These are phyloP conservation scores for Drepana arcuata DNA, from an alignment of 1,140 invertebrate species.

Conservation along the genomic window DNA sequence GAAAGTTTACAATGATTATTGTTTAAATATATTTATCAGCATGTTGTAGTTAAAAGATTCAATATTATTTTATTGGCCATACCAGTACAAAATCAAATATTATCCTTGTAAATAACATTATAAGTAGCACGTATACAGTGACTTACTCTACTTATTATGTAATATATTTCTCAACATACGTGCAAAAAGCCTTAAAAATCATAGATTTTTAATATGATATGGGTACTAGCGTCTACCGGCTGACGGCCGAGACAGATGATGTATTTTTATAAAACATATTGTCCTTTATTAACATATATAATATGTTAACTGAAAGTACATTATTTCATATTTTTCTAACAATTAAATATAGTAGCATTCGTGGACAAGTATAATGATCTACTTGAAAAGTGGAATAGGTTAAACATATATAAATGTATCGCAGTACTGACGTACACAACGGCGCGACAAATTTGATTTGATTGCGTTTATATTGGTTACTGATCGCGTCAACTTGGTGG, in stretches of 20 bases:
- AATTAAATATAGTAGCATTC: conserved; percentile 55
- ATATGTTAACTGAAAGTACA: conserved; percentile 71
- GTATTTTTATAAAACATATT: conserved; percentile 71
- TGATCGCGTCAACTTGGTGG: conserved; percentile 24
- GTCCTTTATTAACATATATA: conserved; percentile 71
- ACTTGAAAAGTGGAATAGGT: conserved; percentile 45
- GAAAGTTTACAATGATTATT: conserved; percentile 50
- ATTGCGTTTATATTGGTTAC: conserved; percentile 49
- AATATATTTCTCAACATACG: conserved; percentile 61
- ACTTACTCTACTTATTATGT: conserved; percentile 63
- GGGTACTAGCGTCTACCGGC: conserved; percentile 59
- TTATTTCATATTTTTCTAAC: conserved; percentile 69
- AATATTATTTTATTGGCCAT: conserved; percentile 59
- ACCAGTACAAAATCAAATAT: conserved; percentile 59
- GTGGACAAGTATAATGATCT: conserved; percentile 54
- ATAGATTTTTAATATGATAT: conserved; percentile 65
- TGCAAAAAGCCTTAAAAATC: conserved; percentile 69
- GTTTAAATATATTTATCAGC: conserved; percentile 47
- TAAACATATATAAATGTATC: conserved; percentile 42
- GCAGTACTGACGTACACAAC: conserved; percentile 12
- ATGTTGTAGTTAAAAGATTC: conserved; percentile 48
- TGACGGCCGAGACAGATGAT: conserved; percentile 47
- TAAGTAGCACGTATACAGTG: conserved; percentile 45
- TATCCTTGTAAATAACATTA: conserved; percentile 57
- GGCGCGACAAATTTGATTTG: conserved; percentile 62